Conservation (phyloP, 1,140 invertebrate species). For the Hyphantria cunea region DNA sequence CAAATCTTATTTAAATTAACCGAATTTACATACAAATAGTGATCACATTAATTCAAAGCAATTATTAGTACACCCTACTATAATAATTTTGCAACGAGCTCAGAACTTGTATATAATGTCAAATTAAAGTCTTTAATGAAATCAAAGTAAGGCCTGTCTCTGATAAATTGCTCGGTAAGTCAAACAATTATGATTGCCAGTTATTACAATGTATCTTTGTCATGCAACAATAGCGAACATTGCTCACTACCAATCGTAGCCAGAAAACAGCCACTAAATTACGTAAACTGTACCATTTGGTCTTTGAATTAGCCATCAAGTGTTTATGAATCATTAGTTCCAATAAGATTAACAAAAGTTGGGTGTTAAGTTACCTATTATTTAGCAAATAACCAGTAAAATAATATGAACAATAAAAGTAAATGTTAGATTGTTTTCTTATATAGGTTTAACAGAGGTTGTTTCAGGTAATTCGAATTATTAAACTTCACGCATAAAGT, state of each 20-base stretch:
- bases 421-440: too few species aligned
- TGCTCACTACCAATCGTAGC: slow-evolving; percentile 70
- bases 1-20: slow-evolving; percentile 6
- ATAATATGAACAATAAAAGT: slow-evolving; percentile 29
- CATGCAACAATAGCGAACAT: slow-evolving; percentile 67
- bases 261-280: slow-evolving; percentile 73
- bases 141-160: slow-evolving; percentile 46
- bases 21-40: slow-evolving; percentile 24
- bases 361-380: slow-evolving; percentile 22
- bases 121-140: slow-evolving; percentile 37
- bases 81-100: slow-evolving; percentile 21
- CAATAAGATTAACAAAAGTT: slow-evolving; percentile 45
- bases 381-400: slow-evolving; percentile 39
- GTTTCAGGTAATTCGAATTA: too few species aligned
- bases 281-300: slow-evolving; percentile 65
- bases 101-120: slow-evolving; percentile 30
- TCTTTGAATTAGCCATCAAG: slow-evolving; percentile 62
- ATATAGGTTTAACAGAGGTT: too few species aligned
- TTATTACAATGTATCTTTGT: slow-evolving; percentile 72
- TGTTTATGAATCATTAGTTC: slow-evolving; percentile 68
- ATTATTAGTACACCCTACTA: slow-evolving; percentile 1
- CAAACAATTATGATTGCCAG: slow-evolving; percentile 60
- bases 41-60: slow-evolving; percentile 15
- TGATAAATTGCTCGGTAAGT: slow-evolving; percentile 59
- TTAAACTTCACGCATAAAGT: background rate